Evolutionary conservation across 2,797 vertebrate genomes (phyloP), one percentile per base, ranked within the genome.

Genomic region (Picus viridis): DNA sequence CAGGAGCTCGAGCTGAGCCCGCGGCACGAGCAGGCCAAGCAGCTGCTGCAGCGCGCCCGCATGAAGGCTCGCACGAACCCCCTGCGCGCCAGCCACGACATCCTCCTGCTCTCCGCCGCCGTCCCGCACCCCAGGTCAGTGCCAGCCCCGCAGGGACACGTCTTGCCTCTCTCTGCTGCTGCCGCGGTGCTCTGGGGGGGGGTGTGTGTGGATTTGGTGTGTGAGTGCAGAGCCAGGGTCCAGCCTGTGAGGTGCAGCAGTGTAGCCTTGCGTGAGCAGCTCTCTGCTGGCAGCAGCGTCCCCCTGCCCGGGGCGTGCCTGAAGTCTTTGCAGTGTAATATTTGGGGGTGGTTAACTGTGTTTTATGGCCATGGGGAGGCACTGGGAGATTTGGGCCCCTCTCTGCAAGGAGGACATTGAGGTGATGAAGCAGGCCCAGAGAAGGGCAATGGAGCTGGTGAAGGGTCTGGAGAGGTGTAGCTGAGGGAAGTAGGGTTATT

Each of bases 51-150:
- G 95, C 83, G 96, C 69, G 98, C 97, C 94, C 98, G 97, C 89
- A 98, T 99, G 98, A 99, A 99, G 98, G 98, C 98, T 94, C 98
- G 98, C 70, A 98, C 98, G 29, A 97, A 97, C 92, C 99, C 99
- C 5, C 95, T 99, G 93, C 98, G 98, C 75, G 99, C 98, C 92
- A 99, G 98, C 98, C 99, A 99, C 95, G 98, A 97, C 96, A 98
- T 99, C 94, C 96, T 98, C 61, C 96, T 98, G 68, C 98, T 99
- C 67, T 96, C 98, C 74, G 78, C 98, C 57, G 45, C 93, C 56
- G 24, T 76, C 75, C 94, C 69, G 18, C 91, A 83, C 47, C 83
- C 83, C 94, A 94, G 97, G 97, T 97, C 92, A 97, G 97, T 94
- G 64, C 72, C 76, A 3, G 59, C 54, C 10, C 39, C 2, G 1